A percentile compares a stretch with the other conserved stretches of the same genome.
Evolutionary conservation across 2,113 vertebrate species (phyloP).

Genomic region (Piprites chloris): DNA sequence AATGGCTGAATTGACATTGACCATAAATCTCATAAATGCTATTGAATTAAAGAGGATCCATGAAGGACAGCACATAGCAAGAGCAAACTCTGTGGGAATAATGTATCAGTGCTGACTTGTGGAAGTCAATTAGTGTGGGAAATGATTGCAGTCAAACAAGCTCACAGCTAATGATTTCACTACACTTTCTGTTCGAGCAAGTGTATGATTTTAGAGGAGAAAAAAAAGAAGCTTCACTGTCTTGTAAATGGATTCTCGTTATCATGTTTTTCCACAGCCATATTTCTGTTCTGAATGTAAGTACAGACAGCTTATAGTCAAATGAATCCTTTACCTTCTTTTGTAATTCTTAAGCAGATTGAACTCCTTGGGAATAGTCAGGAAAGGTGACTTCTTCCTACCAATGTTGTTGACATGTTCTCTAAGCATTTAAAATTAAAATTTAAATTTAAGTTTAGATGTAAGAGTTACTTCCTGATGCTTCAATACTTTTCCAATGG

Average conservation of each 20-base stretch:
- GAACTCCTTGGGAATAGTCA: not conserved
- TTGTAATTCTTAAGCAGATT: not conserved
- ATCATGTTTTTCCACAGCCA: not conserved
- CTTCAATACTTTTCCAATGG: not conserved
- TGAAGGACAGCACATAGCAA: not conserved
- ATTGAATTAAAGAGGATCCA: not conserved
- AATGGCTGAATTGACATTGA: not conserved
- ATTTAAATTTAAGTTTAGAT: not conserved
- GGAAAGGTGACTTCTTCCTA: accelerated
- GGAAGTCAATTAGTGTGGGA: not conserved
- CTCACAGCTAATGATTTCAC: not conserved
- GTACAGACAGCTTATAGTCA: not conserved
- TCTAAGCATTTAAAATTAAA: too few species aligned
- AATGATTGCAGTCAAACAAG: not conserved
- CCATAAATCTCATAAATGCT: not conserved
- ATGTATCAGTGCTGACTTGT: not conserved
- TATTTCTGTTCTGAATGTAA: not conserved
- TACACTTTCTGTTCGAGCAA: not conserved
- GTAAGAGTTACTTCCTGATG: not conserved
- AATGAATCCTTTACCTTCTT: not conserved
- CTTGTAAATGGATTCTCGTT: not conserved
- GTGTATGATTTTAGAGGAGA: not conserved
- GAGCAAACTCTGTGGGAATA: not conserved
- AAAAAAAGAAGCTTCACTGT: not conserved
- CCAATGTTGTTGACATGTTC: not conserved